Percentiles rank a stretch among this genome's conserved stretches.
These are phyloP conservation scores for Cyrtorhinus lividipennis DNA, from an alignment of 1,140 invertebrate genomes.

Conservation along the genomic window DNA sequence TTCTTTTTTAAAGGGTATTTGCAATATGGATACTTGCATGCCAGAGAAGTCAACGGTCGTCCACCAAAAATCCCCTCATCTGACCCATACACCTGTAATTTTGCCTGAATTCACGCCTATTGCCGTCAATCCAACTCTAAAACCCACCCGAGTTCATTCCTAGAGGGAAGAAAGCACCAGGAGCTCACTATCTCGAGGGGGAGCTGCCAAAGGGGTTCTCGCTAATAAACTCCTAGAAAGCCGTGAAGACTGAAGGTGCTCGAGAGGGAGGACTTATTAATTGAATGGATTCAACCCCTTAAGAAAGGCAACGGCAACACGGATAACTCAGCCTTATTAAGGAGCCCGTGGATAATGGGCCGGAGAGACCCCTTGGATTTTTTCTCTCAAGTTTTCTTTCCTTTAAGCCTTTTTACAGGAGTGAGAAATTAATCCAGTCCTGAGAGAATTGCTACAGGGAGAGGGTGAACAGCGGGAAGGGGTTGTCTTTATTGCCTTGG, in stretches of 20 bases:
- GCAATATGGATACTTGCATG: too few relatives aligned
- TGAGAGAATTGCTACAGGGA: background rate
- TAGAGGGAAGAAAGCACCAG: too few relatives aligned
- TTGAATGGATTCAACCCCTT: conserved; percentile 19
- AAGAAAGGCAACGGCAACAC: conserved; percentile 1
- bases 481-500: conserved; percentile 19
- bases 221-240: background rate
- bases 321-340: conserved; percentile 16
- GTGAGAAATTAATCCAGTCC: conserved; percentile 18
- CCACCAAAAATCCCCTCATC: too few relatives aligned
- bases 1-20: too few relatives aligned
- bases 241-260: background rate
- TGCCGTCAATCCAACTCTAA: too few relatives aligned
- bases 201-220: too few relatives aligned
- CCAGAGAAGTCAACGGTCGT: too few relatives aligned
- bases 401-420: conserved; percentile 9
- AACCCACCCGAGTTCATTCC: too few relatives aligned
- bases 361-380: conserved; percentile 8
- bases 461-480: background rate
- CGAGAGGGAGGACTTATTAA: conserved; percentile 14
- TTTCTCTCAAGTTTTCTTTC: background rate
- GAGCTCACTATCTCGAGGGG: too few relatives aligned
- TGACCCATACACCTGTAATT: too few relatives aligned
- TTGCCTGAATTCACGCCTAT: too few relatives aligned
- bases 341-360: conserved; percentile 6